Conservation (phyloP, 1,140 invertebrate genomes). For the Muscidifurax raptorellus region DNA sequence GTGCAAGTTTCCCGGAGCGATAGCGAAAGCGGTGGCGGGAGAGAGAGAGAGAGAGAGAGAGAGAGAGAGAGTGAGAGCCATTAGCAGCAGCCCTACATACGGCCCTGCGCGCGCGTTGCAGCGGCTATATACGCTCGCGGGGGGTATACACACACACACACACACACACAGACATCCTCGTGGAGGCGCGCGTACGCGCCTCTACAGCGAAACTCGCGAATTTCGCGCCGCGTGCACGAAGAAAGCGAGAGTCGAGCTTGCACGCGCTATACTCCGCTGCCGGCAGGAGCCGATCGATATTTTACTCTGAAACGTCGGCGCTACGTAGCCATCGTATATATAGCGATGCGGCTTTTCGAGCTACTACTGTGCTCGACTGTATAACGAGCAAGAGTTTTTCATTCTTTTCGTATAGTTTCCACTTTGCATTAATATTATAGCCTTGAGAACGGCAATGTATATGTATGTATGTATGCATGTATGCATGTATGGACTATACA, state of each 20-base stretch:
- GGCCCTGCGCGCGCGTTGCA: constrained; percentile 17
- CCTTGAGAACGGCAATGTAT: not conserved
- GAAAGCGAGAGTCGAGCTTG: constrained; percentile 52
- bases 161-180: no score
- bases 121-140: constrained; percentile 33
- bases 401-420: no score
- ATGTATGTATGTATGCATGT: not conserved
- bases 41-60: no score
- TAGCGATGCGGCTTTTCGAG: constrained; percentile 26
- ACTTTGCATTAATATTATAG: no score
- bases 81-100: constrained; percentile 29
- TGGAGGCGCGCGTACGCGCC: not conserved
- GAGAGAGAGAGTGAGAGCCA: not conserved
- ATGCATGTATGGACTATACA: not conserved
- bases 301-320: constrained; percentile 56
- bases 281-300: constrained; percentile 65
- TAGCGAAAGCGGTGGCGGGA: constrained; percentile 68
- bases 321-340: not conserved
- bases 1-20: constrained; percentile 69
- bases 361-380: not conserved
- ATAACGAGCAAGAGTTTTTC: no score
- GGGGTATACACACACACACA: constrained; percentile 36
- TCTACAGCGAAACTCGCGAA: constrained; percentile 13
- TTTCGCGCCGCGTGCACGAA: constrained; percentile 42
- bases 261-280: constrained; percentile 40